Base-by-base conservation (phyloP, 2,113 vertebrate genomes). In the Menura novaehollandiae region DNA sequence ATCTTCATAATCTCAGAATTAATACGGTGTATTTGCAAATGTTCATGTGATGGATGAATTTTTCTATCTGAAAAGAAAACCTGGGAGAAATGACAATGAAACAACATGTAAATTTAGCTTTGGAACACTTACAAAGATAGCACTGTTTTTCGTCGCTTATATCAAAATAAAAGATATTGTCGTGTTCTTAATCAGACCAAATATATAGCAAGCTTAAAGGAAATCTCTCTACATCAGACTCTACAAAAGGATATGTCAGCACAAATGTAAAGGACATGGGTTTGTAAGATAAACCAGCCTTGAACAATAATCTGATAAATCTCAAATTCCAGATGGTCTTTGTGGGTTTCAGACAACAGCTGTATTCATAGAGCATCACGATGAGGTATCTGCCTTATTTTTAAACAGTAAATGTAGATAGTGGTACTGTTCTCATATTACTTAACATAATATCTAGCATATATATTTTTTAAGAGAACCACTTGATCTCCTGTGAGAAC, bases 51-150 rank as follows among this genome's bases (percentile, higher is more conserved):
- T 24, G 80, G 27, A 91, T 60, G 6, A 93, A 44, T 85, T 89
- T 32, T 62, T 81, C 56, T 77, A 77, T 79, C 73, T 66, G 49
- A 95, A 92, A 41, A 94, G 37, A 92, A 93, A 94, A 49, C 7
- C 72, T 95, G 77, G 47, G 55, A 93, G 67, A 93, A 74, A 82
- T 51, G 7, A 90, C 90, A 98, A 55, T 30, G 44, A 91, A 93
- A 72, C 18, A 73, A 64, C 53, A 72, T 85, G 53, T 71, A 93
- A 81, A 60, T 62, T 71, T 67, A 82, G 44, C 79, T 77, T 92
- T 86, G 67, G 85, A 85, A 89, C 60, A 88, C 62, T 91, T 85
- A 44, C 6, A 81, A n/a, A 89, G 24, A 47, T 47, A 80, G 53
- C 43, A 74, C 26, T 35, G 41, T 91, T 81, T 81, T 90, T 83